These are phyloP conservation scores for Tangara arthus DNA, from an alignment of 2,797 vertebrate species.

Conservation along the genomic window DNA sequence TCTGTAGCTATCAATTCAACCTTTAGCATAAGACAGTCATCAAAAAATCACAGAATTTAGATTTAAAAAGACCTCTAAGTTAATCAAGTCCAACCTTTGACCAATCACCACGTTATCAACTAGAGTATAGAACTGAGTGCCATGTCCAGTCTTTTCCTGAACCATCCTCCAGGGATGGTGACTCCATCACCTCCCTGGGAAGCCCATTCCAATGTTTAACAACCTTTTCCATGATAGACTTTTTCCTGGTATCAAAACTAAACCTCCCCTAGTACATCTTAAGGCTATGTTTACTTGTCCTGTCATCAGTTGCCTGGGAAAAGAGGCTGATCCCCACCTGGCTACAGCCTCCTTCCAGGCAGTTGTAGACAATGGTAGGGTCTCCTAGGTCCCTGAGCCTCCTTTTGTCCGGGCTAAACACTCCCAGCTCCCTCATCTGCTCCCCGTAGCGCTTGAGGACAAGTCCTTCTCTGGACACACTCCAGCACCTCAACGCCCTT, in stretches of 20 bases:
- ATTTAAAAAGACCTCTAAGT: not conserved
- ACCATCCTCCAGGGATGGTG: not conserved
- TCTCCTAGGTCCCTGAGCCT: not conserved
- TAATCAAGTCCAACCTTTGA: not conserved
- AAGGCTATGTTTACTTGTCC: not conserved
- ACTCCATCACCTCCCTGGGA: not conserved
- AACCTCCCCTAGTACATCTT: not conserved
- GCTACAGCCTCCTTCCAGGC: not conserved
- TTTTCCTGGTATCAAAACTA: not conserved
- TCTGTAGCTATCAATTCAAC: not conserved
- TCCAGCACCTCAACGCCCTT: not conserved
- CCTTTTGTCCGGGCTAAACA: not conserved
- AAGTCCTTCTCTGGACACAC: rapidly evolving
- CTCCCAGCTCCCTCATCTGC: not conserved
- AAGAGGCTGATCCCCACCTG: not conserved
- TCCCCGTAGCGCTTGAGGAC: not conserved
- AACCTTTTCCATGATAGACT: not conserved
- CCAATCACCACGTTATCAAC: not conserved
- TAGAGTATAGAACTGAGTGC: not conserved
- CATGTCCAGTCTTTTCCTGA: not conserved
- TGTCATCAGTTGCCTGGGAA: not conserved
- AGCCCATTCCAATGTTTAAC: not conserved
- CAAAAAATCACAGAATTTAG: not conserved
- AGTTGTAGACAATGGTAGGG: too few species aligned
- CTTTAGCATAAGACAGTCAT: not conserved